Base-by-base conservation (phyloP, 64 coral and sea anemone species). In the Anthopleura sola region DNA sequence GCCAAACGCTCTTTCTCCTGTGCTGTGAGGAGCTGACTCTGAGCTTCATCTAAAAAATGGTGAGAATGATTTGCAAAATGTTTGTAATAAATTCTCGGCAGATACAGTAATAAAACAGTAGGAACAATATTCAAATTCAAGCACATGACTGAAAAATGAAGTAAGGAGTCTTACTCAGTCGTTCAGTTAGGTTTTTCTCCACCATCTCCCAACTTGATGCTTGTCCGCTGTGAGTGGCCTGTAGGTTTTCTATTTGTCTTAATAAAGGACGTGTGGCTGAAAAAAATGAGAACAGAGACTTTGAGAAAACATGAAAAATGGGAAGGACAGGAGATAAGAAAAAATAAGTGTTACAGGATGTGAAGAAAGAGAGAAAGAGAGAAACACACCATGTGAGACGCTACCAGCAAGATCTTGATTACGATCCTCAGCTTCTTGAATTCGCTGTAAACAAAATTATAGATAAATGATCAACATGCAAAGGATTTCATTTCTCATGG, bases 351-450 rank as follows among this genome's bases (percentile, higher is more conserved):
- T 6, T 20, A n/a, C 20, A 24, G 19, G 21, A 24, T 21, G 12
- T 24, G 57, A 60, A 20, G 12, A 60, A 24, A 24, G 5, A n/a
- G 24, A 8, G 13, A 55, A 55, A 21, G 24, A 60, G 34, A 79
- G 37, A 20, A 44, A 33, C 84, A 55, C 36, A 98, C 96, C 96
- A 69, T 84, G 78, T 3, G 97, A 87, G 20, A 99, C 97, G 90
- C 97, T 99, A n/a, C 84, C 90, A 40, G 97, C 90, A 18, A 99
- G 87, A 37, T 99, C 97, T 49, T 99, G 97, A 68, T 99, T 99
- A 68, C 97, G 78, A 57, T 78, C 87, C 86, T 99, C 97, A 37
- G 90, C 92, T 85, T 99, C 97, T 85, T 99, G 97, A n/a, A 99
- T 75, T 62, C 97, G 87, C 97, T 99, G 66, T 20, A 79, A 79